Percentiles rank a stretch among this genome's conserved stretches.
phyloP scores from a whole-genome alignment of 2,797 vertebrate genomes.

The Coregonus ussuriensis region DNA sequence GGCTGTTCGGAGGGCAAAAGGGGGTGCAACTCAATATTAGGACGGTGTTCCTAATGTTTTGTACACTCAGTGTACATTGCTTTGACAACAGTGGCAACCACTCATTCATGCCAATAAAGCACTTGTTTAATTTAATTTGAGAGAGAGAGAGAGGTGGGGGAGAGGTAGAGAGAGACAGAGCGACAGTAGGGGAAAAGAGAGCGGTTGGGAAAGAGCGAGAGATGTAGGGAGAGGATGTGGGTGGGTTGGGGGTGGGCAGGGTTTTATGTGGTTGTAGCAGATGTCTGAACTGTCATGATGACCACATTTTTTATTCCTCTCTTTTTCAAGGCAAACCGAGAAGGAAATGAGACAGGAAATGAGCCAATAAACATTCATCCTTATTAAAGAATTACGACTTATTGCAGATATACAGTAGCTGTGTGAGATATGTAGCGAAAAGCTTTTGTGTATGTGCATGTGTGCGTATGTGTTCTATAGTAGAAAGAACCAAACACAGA shows the following conservation, averaged over 20 bases:
- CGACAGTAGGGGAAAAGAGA: neutral
- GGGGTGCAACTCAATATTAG: too few species aligned
- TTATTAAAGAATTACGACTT: neutral
- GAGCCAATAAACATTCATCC: constrained; percentile 11
- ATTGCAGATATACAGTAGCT: neutral
- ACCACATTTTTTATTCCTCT: constrained; percentile 35
- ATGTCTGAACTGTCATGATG: constrained; percentile 39
- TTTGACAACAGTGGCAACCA: too few species aligned
- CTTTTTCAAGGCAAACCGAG: constrained; percentile 6
- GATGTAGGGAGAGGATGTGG: neutral
- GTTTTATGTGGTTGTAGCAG: constrained; percentile 33
- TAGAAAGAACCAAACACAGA: neutral
- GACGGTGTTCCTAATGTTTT: too few species aligned
- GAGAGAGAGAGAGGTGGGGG: too few species aligned
- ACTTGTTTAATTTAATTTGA: too few species aligned
- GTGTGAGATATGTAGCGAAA: neutral
- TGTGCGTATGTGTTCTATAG: neutral
- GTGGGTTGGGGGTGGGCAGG: constrained; percentile 18
- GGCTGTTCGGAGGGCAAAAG: too few species aligned
- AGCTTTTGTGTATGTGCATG: neutral
- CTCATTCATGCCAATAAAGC: too few species aligned
- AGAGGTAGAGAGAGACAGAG: too few species aligned
- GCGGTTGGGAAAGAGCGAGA: neutral
- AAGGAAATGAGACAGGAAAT: constrained; percentile 7
- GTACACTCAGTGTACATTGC: too few species aligned